Evolutionary conservation across 1,140 invertebrate genomes (phyloP).

Genomic region (Drosophila grimshawi): DNA sequence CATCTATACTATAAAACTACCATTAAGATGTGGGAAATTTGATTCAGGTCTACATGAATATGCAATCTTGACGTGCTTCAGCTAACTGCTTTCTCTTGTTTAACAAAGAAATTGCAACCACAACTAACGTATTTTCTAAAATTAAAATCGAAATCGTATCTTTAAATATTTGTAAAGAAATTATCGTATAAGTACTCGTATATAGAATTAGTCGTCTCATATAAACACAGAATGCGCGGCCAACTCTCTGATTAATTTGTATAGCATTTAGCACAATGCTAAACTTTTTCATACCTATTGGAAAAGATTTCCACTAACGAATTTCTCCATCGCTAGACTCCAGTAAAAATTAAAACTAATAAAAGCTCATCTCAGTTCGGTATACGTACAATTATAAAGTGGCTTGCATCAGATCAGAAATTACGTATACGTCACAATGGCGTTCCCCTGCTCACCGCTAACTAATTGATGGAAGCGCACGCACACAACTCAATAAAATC

Average conservation of each 20-base stretch:
- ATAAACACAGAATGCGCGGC: too few relatives aligned
- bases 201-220: too few relatives aligned
- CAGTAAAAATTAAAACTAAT: background rate
- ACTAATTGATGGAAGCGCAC: slow-evolving; percentile 23
- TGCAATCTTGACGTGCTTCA: too few relatives aligned
- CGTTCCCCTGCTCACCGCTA: background rate
- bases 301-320: background rate
- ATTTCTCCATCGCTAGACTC: background rate
- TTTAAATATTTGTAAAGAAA: too few relatives aligned
- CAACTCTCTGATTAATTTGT: background rate
- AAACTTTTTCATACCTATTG: background rate
- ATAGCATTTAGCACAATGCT: background rate
- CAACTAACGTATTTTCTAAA: too few relatives aligned
- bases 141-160: too few relatives aligned
- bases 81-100: too few relatives aligned
- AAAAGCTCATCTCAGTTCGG: slow-evolving; percentile 12
- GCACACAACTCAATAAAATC: slow-evolving; percentile 71
- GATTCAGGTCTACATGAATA: too few relatives aligned
- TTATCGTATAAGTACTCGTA: too few relatives aligned
- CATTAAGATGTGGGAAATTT: too few relatives aligned
- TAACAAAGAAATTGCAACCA: too few relatives aligned
- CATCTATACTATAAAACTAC: too few relatives aligned
- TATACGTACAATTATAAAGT: slow-evolving; percentile 1
- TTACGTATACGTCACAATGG: slow-evolving; percentile 35
- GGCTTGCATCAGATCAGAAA: slow-evolving; percentile 30